Conservation (phyloP, 1,140 invertebrate species). For the Pachypeltis micranthus region DNA sequence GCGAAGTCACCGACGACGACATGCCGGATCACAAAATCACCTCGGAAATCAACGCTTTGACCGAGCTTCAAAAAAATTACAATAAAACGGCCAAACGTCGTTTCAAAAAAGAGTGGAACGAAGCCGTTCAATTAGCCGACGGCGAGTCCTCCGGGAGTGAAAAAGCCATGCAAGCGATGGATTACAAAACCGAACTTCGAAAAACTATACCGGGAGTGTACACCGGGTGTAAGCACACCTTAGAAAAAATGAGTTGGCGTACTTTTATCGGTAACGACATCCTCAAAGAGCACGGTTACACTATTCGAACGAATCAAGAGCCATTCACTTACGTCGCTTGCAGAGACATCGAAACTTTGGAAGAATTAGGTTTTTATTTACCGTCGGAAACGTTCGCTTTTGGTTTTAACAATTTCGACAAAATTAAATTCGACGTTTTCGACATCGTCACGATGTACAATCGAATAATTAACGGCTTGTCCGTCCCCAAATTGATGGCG, state of each 20-base stretch:
- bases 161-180: background rate
- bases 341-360: background rate
- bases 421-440: background rate
- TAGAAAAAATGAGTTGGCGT: background rate
- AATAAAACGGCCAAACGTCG: background rate
- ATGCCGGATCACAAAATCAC: background rate
- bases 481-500: background rate
- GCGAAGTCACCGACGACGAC: background rate
- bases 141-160: background rate
- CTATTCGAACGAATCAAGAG: background rate
- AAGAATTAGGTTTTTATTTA: background rate
- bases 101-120: background rate
- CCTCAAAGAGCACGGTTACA: background rate
- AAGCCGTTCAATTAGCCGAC: background rate
- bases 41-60: background rate
- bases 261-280: background rate
- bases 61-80: background rate
- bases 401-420: background rate
- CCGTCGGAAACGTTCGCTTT: background rate
- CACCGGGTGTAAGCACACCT: background rate
- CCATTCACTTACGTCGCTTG: background rate
- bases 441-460: background rate
- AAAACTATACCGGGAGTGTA: background rate
- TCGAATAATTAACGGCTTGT: background rate
- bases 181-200: background rate